Base-by-base conservation (phyloP, 2,888 invertebrate genomes). In the Drosophila diplacantha region DNA sequence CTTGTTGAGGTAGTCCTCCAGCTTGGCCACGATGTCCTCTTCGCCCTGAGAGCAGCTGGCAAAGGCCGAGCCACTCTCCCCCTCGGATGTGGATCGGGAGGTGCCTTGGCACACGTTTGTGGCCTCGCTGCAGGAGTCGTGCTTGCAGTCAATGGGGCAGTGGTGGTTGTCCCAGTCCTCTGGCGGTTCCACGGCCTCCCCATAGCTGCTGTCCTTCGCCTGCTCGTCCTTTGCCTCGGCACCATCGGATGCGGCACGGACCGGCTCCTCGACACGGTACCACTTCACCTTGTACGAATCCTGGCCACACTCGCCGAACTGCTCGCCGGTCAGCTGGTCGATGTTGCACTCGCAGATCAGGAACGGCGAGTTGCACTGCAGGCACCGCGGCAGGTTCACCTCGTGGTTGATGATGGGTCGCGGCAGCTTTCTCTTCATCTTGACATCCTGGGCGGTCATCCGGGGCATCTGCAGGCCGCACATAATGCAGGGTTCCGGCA, bases 341-440 rank as follows among this genome's bases (percentile, higher is more conserved):
- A 86, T 75, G 39, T 79, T 74, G 73, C 85, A 85, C 63, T 86
- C 86, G 37, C 85, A 85, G 47, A 86, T 78, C 18, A 85, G 66
- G 34, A 78, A 58, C 24, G 81, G 81, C 5, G 84, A 83, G 41
- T 84, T 73, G 69, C 75, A 74, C n/a, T 63, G 50, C 41, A 59
- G 65, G 49, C 80, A 82, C 3, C 73, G 68, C 3, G 79, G 74
- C 49, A 84, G 31, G 5, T 73, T 65, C 11, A 84, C 29, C 5
- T 79, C 75, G 16, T 71, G 70, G n/a, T 85, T 85, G 39, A 62
- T 41, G 0, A 75, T 71, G 34, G 73, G 71, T 1, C 72, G 72
- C 5, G 73, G 69, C 7, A 18, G 53, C 31, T 63, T 69, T 5
- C 37, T 16, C 14, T 26, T 60, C 1, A 50, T 16, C 4, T 14